phyloP scores from a whole-genome alignment of 1,140 invertebrate species.

The Myzus persicae region DNA sequence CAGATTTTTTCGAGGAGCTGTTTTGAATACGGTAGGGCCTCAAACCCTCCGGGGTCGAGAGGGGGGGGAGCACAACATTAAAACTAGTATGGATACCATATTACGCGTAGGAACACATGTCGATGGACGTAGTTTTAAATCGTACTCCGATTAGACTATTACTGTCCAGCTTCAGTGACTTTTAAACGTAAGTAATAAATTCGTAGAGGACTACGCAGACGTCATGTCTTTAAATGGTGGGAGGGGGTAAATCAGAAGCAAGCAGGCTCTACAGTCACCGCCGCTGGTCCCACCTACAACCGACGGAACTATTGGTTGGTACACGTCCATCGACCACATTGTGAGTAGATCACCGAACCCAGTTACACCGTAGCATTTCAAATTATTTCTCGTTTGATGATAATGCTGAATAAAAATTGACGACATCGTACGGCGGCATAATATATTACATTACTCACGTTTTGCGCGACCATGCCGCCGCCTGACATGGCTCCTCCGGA shows the following conservation, averaged over 20 bases:
- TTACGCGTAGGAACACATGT: background rate
- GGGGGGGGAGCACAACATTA: background rate
- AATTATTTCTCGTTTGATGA: background rate
- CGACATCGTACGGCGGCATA: background rate
- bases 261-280: too few relatives aligned
- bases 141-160: background rate
- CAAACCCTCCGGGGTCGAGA: background rate
- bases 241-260: background rate
- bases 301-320: too few relatives aligned
- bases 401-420: too few relatives aligned
- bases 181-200: background rate
- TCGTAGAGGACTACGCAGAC: background rate
- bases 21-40: background rate
- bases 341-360: too few relatives aligned
- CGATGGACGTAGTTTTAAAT: background rate
- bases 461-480: background rate
- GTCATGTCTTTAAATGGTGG: background rate
- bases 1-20: background rate
- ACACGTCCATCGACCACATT: too few relatives aligned
- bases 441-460: constrained; percentile 15
- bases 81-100: background rate
- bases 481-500: background rate
- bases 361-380: background rate
- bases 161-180: background rate
- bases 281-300: too few relatives aligned